Conservation (phyloP, 2,888 invertebrate genomes). For the Gortyna flavago region DNA sequence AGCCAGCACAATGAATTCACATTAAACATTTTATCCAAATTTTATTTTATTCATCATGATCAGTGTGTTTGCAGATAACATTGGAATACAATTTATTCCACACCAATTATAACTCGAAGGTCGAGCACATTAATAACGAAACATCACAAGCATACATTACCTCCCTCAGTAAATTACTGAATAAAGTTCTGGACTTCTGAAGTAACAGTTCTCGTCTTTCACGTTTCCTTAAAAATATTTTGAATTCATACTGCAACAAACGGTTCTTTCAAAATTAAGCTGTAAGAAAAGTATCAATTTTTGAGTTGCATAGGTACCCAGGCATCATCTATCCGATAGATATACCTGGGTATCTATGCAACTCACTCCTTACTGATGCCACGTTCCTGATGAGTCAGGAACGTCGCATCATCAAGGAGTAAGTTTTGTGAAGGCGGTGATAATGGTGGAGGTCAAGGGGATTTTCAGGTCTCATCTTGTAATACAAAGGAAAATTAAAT, state of each 20-base stretch:
- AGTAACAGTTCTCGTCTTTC: constrained; percentile 84
- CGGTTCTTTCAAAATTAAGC: neutral
- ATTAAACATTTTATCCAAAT: neutral
- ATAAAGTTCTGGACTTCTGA: constrained; percentile 84
- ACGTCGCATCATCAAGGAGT: too few relatives aligned
- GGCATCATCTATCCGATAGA: neutral
- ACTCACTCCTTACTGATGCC: neutral
- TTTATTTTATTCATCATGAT: neutral
- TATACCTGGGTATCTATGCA: neutral
- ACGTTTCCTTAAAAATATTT: constrained; percentile 84
- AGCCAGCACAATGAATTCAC: too few relatives aligned
- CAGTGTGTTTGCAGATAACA: neutral
- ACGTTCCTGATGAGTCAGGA: neutral
- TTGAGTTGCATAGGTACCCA: neutral
- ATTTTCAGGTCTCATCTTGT: neutral
- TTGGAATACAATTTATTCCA: neutral
- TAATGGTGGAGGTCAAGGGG: neutral
- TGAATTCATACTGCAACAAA: constrained; percentile 82
- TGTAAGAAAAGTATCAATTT: neutral
- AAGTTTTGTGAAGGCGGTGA: neutral
- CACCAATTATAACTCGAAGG: neutral
- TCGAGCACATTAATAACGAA: neutral
- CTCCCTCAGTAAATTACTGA: constrained; percentile 86
- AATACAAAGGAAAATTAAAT: neutral
- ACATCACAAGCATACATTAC: constrained; percentile 62